These are phyloP conservation scores for Atherinomorus stipes DNA, from an alignment of 2,113 vertebrate species.

Conservation along the genomic window DNA sequence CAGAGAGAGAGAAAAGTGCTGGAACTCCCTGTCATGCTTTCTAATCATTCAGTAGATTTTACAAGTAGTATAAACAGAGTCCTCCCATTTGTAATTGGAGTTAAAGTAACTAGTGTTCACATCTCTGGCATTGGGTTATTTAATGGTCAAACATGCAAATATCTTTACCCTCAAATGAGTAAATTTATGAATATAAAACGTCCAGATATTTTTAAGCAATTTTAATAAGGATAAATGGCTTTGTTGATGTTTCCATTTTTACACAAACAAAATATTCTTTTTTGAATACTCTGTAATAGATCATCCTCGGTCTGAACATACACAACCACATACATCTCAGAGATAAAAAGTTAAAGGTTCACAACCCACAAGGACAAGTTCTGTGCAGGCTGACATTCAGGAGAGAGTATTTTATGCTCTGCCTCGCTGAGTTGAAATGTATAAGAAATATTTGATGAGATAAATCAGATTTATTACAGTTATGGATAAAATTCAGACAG, in stretches of 20 bases:
- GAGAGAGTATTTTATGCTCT: not conserved
- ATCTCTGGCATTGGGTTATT: not conserved
- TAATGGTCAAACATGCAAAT: not conserved
- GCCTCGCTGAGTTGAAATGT: conserved; percentile 27
- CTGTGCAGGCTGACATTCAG: not conserved
- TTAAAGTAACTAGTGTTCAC: not conserved
- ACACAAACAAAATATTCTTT: too few species aligned
- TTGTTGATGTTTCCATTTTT: too few species aligned
- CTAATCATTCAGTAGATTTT: conserved; percentile 35
- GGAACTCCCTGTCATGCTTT: conserved; percentile 58
- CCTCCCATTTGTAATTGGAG: conserved; percentile 11
- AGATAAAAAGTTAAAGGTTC: not conserved
- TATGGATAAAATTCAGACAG: conserved; percentile 84
- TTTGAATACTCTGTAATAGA: not conserved
- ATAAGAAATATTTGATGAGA: conserved; percentile 20
- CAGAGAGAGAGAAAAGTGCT: conserved; percentile 18
- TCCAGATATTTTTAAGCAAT: too few species aligned
- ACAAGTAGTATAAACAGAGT: too few species aligned
- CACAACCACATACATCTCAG: not conserved
- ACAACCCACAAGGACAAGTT: not conserved
- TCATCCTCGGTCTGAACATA: not conserved
- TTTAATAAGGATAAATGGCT: too few species aligned
- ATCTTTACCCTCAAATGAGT: not conserved
- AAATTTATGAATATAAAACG: too few species aligned
- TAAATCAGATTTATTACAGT: conserved; percentile 89